phyloP scores from a whole-genome alignment of 1,140 invertebrate species.

The Pseudomyrmex cubaensis region DNA sequence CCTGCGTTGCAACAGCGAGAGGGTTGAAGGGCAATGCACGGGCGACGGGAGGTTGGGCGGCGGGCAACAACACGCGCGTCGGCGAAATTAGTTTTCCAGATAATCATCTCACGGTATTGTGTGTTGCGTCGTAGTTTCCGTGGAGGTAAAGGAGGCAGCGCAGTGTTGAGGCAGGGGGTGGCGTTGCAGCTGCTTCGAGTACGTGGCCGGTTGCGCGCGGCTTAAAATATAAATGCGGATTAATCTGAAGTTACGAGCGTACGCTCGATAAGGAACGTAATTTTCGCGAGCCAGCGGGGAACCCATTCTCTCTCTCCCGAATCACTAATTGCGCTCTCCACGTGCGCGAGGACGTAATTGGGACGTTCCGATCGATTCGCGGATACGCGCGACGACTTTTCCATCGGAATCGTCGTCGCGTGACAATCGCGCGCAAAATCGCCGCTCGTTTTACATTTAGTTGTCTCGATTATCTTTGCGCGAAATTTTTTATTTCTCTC shows the following conservation, averaged over 20 bases:
- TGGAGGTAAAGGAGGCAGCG: conserved; percentile 43
- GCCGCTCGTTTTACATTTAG: background rate
- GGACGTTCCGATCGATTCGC: conserved; percentile 34
- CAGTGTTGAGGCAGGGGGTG: conserved; percentile 29
- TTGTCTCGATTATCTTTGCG: background rate
- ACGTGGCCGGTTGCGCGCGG: conserved; percentile 56
- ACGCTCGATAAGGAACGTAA: conserved; percentile 82
- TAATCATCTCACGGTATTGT: conserved; percentile 85
- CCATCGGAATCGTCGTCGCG: background rate
- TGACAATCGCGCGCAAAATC: conserved; percentile 19
- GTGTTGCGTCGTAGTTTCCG: conserved; percentile 75
- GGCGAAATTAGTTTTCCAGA: conserved; percentile 86
- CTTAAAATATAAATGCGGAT: conserved; percentile 82
- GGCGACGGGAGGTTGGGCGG: conserved; percentile 30
- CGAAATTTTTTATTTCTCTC: conserved; percentile 25
- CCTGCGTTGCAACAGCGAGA: conserved; percentile 56
- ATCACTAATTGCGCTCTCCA: conserved; percentile 50
- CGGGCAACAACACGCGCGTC: conserved; percentile 77
- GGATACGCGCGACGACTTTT: background rate
- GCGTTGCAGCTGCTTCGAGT: conserved; percentile 62
- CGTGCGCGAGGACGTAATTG: conserved; percentile 42
- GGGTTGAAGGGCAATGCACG: conserved; percentile 47
- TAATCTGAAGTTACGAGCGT: conserved; percentile 79
- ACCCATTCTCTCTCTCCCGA: conserved; percentile 34
- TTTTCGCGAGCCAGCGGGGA: conserved; percentile 78